Evolutionary conservation across 2,797 vertebrate species (phyloP).

Genomic region (Vespertilio murinus): DNA sequence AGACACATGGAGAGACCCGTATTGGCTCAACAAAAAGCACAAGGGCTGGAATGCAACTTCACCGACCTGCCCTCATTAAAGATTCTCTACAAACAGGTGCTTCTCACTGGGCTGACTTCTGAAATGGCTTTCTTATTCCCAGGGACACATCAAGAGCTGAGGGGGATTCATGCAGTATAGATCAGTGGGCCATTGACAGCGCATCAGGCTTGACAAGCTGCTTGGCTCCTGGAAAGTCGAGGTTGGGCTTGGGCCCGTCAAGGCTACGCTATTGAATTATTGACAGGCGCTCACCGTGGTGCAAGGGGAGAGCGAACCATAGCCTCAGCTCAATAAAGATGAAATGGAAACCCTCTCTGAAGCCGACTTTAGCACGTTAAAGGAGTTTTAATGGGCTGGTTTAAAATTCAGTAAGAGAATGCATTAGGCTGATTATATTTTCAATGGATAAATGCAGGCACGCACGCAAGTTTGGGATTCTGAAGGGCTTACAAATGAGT

Average conservation of each 20-base stretch:
- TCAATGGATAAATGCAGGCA: constrained; percentile 82
- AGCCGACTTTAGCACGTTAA: constrained; percentile 87
- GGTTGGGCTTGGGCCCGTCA: constrained; percentile 87
- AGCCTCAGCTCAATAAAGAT: constrained; percentile 87
- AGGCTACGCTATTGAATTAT: constrained; percentile 90
- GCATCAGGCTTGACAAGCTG: constrained; percentile 87
- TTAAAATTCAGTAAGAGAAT: constrained; percentile 89
- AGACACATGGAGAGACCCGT: not conserved
- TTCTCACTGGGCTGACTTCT: constrained; percentile 82
- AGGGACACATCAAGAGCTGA: constrained; percentile 83
- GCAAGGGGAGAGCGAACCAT: constrained; percentile 81
- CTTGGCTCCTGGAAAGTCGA: constrained; percentile 88
- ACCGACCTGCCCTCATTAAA: constrained; percentile 74
- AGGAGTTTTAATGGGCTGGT: constrained; percentile 89
- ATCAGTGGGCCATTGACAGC: constrained; percentile 88
- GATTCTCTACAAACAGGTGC: constrained; percentile 85
- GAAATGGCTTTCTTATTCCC: constrained; percentile 86
- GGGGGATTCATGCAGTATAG: constrained; percentile 88
- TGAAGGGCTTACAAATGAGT: constrained; percentile 74
- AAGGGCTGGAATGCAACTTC: constrained; percentile 49
- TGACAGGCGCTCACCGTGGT: constrained; percentile 86
- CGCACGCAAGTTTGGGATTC: constrained; percentile 78
- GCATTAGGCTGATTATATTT: constrained; percentile 86
- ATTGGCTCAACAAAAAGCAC: not conserved
- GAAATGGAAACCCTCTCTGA: constrained; percentile 89